A percentile compares a stretch with the other conserved stretches of the same genome.
Evolutionary conservation across 2,113 vertebrate species (phyloP).

Genomic region (Microcebus tavaratra): DNA sequence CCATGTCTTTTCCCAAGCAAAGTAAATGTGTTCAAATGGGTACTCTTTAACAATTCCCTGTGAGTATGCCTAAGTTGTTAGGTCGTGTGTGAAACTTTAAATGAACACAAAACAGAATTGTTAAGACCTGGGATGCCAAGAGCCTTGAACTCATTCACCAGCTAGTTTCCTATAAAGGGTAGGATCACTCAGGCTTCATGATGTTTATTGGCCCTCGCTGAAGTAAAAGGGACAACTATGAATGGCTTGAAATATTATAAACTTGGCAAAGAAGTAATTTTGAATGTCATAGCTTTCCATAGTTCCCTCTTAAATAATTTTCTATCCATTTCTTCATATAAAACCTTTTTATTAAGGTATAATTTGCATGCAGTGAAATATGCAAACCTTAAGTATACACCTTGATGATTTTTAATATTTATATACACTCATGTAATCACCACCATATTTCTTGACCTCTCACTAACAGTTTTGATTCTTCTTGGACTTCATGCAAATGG

Average conservation of each 20-base stretch:
- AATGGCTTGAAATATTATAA: conserved; percentile 3
- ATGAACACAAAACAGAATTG: not conserved
- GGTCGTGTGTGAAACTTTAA: not conserved
- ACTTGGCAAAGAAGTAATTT: not conserved
- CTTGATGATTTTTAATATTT: not conserved
- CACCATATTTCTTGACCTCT: not conserved
- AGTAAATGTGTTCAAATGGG: not conserved
- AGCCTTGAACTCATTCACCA: not conserved
- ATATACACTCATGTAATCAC: not conserved
- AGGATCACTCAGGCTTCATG: not conserved
- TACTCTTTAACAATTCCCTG: not conserved
- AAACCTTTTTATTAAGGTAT: not conserved
- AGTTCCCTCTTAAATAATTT: not conserved
- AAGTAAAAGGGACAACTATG: not conserved
- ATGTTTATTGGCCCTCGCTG: not conserved
- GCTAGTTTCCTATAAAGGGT: not conserved
- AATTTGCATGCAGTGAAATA: not conserved
- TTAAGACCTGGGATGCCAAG: not conserved
- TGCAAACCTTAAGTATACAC: not conserved
- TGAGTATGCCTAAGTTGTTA: not conserved
- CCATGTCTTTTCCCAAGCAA: not conserved
- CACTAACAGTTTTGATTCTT: not conserved
- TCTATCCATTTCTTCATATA: not conserved
- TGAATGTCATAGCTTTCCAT: not conserved
- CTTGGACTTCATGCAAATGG: not conserved